Conservation (phyloP, 2,888 invertebrate genomes). For the Drosophila antonietae region DNA sequence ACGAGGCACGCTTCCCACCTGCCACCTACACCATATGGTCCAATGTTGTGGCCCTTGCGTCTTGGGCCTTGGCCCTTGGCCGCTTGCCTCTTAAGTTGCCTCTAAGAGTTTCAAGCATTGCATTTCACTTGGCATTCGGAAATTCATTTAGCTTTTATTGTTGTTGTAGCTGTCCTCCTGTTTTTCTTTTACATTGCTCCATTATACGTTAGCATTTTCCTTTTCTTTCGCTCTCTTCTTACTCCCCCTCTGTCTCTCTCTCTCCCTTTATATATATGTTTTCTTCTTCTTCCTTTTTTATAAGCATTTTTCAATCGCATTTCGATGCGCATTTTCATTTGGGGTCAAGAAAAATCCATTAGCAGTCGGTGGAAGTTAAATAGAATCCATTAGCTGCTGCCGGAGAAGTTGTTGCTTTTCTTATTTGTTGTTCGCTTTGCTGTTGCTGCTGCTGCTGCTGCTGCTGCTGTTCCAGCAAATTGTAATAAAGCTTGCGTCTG, state of each 20-base stretch:
- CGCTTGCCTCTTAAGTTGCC: neutral
- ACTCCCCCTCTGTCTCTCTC: neutral
- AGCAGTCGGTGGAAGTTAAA: slow-evolving; percentile 84
- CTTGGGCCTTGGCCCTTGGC: neutral
- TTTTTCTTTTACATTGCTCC: slow-evolving; percentile 56
- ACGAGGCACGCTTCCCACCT: neutral
- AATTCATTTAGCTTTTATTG: slow-evolving; percentile 50
- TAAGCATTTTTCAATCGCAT: slow-evolving; percentile 78
- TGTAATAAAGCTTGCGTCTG: slow-evolving; percentile 67
- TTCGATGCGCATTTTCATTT: slow-evolving; percentile 82
- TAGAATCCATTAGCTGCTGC: slow-evolving; percentile 83
- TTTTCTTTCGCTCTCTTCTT: slow-evolving; percentile 31
- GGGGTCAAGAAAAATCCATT: slow-evolving; percentile 85
- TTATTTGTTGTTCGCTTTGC: slow-evolving; percentile 33
- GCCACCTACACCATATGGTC: neutral
- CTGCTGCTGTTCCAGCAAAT: slow-evolving; percentile 46
- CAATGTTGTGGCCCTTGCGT: no score
- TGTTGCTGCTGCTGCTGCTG: slow-evolving; percentile 21
- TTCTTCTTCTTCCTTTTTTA: slow-evolving; percentile 57
- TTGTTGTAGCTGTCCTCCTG: slow-evolving; percentile 33
- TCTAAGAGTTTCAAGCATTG: slow-evolving; percentile 25
- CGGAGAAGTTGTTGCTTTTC: slow-evolving; percentile 58
- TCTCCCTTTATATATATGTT: neutral
- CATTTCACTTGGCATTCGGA: slow-evolving; percentile 55
- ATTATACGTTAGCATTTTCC: slow-evolving; percentile 59